These are phyloP conservation scores for Tautogolabrus adspersus DNA, from an alignment of 2,113 vertebrate species.

Conservation along the genomic window DNA sequence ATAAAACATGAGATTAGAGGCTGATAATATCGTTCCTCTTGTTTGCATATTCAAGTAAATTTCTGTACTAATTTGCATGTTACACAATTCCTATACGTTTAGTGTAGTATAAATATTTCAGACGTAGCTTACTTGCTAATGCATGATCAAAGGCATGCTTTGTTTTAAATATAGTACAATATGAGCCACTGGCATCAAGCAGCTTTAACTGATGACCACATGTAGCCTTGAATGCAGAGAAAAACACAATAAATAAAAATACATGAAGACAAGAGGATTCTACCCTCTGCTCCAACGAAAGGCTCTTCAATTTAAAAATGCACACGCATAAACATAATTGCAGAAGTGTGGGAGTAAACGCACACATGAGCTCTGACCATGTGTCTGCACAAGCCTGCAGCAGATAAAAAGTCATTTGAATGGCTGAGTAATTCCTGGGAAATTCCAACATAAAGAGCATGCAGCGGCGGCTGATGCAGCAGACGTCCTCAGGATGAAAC, in stretches of 20 bases:
- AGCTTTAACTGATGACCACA: conserved; percentile 1
- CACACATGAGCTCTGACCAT: conserved; percentile 23
- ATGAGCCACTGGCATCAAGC: neutral
- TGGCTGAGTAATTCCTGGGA: conserved; percentile 25
- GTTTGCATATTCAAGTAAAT: neutral
- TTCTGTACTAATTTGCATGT: neutral
- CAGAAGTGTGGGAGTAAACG: conserved; percentile 14
- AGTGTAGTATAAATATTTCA: conserved; percentile 4
- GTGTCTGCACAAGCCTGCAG: conserved; percentile 41
- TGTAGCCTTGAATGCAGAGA: neutral
- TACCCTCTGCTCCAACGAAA: conserved; percentile 1
- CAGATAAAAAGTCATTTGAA: conserved; percentile 24
- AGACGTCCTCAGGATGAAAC: conserved; percentile 35
- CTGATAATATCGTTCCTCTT: neutral
- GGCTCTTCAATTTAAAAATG: conserved; percentile 35
- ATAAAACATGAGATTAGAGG: neutral
- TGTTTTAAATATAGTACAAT: conserved; percentile 1
- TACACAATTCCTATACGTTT: neutral
- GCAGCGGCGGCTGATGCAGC: conserved; percentile 20
- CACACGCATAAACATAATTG: conserved; percentile 31
- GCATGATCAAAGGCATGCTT: neutral
- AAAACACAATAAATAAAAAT: conserved; percentile 35
- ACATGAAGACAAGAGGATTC: neutral
- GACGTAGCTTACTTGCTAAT: neutral
- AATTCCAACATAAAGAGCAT: conserved; percentile 15